A percentile compares a stretch with the other conserved stretches of the same genome.
Evolutionary conservation across 2,113 vertebrate species (phyloP).

Genomic region (Trinectes maculatus): DNA sequence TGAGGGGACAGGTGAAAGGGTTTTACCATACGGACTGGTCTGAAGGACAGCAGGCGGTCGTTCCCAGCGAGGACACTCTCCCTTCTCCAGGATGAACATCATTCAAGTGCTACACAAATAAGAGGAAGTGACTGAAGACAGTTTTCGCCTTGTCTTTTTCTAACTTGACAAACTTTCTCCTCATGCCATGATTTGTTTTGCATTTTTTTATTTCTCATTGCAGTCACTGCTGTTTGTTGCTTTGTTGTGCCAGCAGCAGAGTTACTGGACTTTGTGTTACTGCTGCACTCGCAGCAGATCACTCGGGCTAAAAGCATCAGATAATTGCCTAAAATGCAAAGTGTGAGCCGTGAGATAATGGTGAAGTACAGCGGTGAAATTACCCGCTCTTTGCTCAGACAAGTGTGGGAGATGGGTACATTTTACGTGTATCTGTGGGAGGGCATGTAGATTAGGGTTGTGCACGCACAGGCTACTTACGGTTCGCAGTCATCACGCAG

Average conservation of each 20-base stretch:
- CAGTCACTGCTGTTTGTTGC: neutral
- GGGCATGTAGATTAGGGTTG: neutral
- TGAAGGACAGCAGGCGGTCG: constrained; percentile 87
- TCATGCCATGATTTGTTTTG: no score
- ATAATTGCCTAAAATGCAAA: constrained; percentile 38
- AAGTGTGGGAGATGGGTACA: constrained; percentile 33
- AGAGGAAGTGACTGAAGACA: no score
- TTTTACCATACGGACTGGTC: constrained; percentile 84
- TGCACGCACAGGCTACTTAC: constrained; percentile 69
- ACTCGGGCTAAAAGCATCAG: constrained; percentile 43
- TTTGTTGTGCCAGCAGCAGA: constrained; percentile 4
- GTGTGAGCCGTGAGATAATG: constrained; percentile 43
- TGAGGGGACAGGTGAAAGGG: neutral
- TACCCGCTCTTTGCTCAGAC: constrained; percentile 25
- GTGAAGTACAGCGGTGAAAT: constrained; percentile 20
- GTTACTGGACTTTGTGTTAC: constrained; percentile 18
- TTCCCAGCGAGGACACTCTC: constrained; percentile 88
- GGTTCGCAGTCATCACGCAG: constrained; percentile 80
- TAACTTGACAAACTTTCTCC: neutral
- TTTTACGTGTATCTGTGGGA: constrained; percentile 10
- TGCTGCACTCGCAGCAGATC: constrained; percentile 30
- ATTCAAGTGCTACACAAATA: no score
- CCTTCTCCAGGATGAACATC: constrained; percentile 88
- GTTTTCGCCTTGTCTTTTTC: neutral
- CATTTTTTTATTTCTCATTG: neutral